These are phyloP conservation scores for Micromussa lordhowensis DNA, from an alignment of 92 coral and sea anemone species.

Conservation along the genomic window DNA sequence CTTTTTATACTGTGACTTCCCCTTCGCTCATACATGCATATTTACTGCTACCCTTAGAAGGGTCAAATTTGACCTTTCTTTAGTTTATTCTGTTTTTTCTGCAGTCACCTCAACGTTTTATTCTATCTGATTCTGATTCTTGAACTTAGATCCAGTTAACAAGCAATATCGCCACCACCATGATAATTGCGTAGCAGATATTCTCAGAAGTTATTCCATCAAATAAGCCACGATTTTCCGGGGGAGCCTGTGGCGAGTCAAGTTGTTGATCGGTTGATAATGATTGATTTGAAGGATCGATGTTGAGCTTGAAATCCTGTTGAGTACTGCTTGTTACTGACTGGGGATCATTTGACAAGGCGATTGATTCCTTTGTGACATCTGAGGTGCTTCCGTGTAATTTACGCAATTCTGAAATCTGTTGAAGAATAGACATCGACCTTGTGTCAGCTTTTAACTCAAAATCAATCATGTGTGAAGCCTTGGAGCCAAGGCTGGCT, in stretches of 20 bases:
- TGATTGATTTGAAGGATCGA: slow-evolving; percentile 13
- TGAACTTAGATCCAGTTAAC: slow-evolving; percentile 6
- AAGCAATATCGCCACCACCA: slow-evolving; percentile 19
- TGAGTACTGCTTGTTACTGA: not conserved
- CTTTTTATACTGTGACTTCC: no score
- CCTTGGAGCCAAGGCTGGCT: no score
- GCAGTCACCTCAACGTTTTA: no score
- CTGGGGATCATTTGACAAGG: not conserved
- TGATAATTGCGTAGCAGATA: slow-evolving; percentile 8
- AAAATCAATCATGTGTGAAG: no score
- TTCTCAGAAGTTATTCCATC: not conserved
- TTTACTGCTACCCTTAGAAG: no score
- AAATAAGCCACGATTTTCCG: not conserved
- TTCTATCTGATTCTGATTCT: not conserved
- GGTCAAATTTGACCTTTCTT: no score
- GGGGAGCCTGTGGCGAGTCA: not conserved
- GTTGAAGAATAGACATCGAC: not conserved
- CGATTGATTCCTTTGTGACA: not conserved
- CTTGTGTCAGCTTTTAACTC: no score
- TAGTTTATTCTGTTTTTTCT: no score
- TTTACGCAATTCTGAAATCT: slow-evolving; percentile 3
- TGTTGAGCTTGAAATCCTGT: slow-evolving; percentile 5
- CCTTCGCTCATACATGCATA: no score
- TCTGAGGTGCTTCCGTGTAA: not conserved
- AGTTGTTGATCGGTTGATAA: not conserved